Evolutionary conservation across 2,888 invertebrate species (phyloP).

Genomic region (Mimumesa dahlbomi): DNA sequence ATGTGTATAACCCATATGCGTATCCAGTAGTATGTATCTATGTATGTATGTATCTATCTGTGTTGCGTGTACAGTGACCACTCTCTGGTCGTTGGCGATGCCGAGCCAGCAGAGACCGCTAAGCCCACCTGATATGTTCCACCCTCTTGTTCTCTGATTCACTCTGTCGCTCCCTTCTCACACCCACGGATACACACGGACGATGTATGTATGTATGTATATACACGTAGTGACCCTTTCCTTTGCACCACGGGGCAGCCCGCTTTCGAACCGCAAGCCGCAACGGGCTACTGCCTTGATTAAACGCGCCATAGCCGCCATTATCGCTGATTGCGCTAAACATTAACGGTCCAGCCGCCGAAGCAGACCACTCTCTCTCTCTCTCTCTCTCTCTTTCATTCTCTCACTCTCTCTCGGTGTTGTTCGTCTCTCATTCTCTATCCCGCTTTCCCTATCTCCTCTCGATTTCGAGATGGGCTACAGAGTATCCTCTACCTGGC

Average conservation of each 20-base stretch:
- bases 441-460: constrained; percentile 17
- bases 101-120: constrained; percentile 76
- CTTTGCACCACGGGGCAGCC: constrained; percentile 72
- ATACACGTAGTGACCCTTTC: constrained; percentile 63
- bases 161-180: constrained; percentile 42
- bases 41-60: too few relatives aligned
- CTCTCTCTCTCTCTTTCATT: constrained; percentile 15
- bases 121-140: constrained; percentile 78
- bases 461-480: constrained; percentile 52
- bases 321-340: constrained; percentile 81
- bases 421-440: not conserved
- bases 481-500: constrained; percentile 48
- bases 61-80: constrained; percentile 73
- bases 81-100: constrained; percentile 77
- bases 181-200: constrained; percentile 2
- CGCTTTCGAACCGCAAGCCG: constrained; percentile 78
- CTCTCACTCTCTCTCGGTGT: not conserved
- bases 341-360: constrained; percentile 77
- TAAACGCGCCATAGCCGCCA: constrained; percentile 81
- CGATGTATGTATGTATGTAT: constrained; percentile 1
- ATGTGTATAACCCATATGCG: too few relatives aligned
- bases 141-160: constrained; percentile 62
- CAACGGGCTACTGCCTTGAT: constrained; percentile 80
- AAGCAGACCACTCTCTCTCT: constrained; percentile 49
- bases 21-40: too few relatives aligned